These are phyloP conservation scores for Hippocampus guttulatus DNA, from an alignment of 2,113 vertebrate species.

Conservation along the genomic window DNA sequence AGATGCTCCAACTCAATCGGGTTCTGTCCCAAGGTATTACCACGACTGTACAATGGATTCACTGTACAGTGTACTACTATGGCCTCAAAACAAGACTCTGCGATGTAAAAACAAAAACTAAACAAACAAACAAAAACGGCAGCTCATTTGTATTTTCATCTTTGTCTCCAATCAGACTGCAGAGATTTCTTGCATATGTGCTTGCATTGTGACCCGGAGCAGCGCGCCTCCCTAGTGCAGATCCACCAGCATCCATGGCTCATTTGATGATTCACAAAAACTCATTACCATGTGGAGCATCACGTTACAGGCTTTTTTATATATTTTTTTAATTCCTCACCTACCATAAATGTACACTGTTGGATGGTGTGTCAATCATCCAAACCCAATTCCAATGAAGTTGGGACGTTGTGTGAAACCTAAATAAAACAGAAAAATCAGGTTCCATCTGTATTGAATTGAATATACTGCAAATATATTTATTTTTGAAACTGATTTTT, in stretches of 20 bases:
- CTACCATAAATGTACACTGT: too few relatives aligned
- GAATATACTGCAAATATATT: too few relatives aligned
- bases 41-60: neutral
- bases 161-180: constrained; percentile 6
- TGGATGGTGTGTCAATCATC: too few relatives aligned
- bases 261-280: neutral
- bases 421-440: too few relatives aligned
- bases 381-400: too few relatives aligned
- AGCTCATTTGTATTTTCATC: neutral
- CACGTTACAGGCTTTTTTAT: neutral
- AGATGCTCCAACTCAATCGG: constrained; percentile 6
- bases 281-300: neutral
- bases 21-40: constrained; percentile 6
- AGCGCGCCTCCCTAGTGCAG: constrained; percentile 7
- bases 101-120: too few relatives aligned
- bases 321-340: neutral
- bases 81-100: too few relatives aligned
- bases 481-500: too few relatives aligned
- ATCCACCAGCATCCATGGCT: constrained; percentile 10
- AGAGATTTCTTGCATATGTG: constrained; percentile 5
- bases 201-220: neutral
- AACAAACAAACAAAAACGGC: too few relatives aligned
- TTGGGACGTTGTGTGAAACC: too few relatives aligned
- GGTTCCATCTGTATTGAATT: too few relatives aligned
- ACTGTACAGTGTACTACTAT: too few relatives aligned